These are phyloP conservation scores for Cyrtonyx montezumae DNA, from an alignment of 2,113 vertebrate species.

Conservation along the genomic window DNA sequence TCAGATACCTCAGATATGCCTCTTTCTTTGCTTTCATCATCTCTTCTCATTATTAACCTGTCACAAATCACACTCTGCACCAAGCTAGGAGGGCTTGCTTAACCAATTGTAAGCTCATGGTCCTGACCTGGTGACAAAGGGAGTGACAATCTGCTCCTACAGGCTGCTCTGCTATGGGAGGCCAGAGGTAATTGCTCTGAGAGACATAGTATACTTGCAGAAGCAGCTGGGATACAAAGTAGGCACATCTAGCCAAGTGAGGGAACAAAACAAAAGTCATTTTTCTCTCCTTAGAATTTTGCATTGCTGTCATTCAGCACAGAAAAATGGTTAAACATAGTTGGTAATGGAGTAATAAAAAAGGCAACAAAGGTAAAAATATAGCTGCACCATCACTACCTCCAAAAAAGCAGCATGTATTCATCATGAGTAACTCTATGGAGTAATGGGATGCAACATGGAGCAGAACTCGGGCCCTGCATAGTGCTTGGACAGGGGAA, in stretches of 20 bases:
- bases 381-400: background rate
- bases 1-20: background rate
- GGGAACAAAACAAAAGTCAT: background rate
- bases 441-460: background rate
- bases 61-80: background rate
- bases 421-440: background rate
- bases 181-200: background rate
- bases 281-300: background rate
- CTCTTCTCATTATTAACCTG: slow-evolving; percentile 63
- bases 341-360: background rate
- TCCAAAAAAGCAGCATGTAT: background rate
- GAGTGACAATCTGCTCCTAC: fast-evolving
- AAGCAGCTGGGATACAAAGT: background rate
- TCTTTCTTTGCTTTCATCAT: slow-evolving; percentile 65
- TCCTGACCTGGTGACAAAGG: background rate
- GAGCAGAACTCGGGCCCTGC: background rate
- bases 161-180: background rate
- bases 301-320: fast-evolving
- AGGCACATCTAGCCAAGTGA: fast-evolving
- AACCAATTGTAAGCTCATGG: background rate
- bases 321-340: background rate
- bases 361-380: background rate
- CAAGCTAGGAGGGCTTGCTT: slow-evolving; percentile 15
- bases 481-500: background rate
- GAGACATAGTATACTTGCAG: background rate